Evolutionary conservation across 2,113 vertebrate genomes (phyloP), one percentile per base, ranked within the genome.

Genomic region (Paracanthobrama guichenoti): DNA sequence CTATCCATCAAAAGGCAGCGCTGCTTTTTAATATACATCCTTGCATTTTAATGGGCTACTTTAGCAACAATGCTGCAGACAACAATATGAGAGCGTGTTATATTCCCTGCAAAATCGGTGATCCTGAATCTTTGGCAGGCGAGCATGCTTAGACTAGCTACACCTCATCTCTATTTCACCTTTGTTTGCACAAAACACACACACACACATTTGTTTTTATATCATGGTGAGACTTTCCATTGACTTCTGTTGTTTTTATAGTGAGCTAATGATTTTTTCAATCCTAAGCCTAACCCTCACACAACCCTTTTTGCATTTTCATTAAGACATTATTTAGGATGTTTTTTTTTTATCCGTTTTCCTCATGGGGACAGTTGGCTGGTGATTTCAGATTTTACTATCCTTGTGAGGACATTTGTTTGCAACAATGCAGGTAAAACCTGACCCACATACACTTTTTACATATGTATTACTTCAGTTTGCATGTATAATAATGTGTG

Each of bases 21-120:
- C 89, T 94, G 92, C 91, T 93, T 93, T 94, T 95, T 95, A 93
- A 94, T 94, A 94, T 95, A 94, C 92, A 93, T 93, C 91, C 91
- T 92, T 93, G 93, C 93, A 94, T 95, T 95, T 94, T 94, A 92
- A 93, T 93, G 92, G 92, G 86, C 90, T 94, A 91, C 91, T 94
- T 93, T 93, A 89, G 89, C 90, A 93, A 93, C 92, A 94, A 93
- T 93, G 88, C 89, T 28, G 72, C 74, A 83, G 90, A 93, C 91
- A 93, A 94, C 92, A 93, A 93, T 94, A 90, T 88, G 87, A 85
- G 86, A 86, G 79, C 76, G 88, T 93, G 90, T 92, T 92, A 92
- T 92, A 90, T 92, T 91, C 90, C 87, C 71, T 71, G 55, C 84
- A 83, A 88, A 92, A 87, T 91, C 48, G 90, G 93, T 93, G 91